phyloP scores from a whole-genome alignment of 2,888 invertebrate genomes.

The Dendrolimus houi region DNA sequence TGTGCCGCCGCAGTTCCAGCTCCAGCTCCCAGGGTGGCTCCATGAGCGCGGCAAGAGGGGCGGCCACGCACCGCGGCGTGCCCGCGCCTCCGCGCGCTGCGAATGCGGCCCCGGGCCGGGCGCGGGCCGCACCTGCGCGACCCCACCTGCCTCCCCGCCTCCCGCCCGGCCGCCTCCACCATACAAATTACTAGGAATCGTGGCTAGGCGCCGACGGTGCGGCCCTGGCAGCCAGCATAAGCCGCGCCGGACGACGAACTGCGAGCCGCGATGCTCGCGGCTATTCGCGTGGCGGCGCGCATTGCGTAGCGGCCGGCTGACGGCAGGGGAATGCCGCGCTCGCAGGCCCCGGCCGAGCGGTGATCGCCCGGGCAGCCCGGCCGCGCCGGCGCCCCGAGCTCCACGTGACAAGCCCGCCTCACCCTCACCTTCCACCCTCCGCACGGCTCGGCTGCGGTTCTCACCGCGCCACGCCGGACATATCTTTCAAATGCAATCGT shows the following conservation, averaged over 20 bases:
- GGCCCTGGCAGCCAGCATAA: constrained; percentile 60
- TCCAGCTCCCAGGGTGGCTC: constrained; percentile 81
- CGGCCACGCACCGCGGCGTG: constrained; percentile 55
- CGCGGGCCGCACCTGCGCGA: constrained; percentile 65
- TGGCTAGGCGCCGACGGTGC: constrained; percentile 52
- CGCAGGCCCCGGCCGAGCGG: constrained; percentile 41
- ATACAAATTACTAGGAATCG: constrained; percentile 56
- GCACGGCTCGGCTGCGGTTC: constrained; percentile 20
- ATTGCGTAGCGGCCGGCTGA: constrained; percentile 55
- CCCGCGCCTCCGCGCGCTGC: constrained; percentile 54
- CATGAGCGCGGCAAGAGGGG: constrained; percentile 62
- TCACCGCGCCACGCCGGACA: constrained; percentile 39
- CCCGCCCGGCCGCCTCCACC: constrained; percentile 51
- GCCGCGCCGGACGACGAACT: constrained; percentile 46
- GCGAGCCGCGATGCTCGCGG: constrained; percentile 51
- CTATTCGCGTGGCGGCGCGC: constrained; percentile 43
- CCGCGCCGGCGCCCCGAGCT: constrained; percentile 65
- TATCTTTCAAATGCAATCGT: constrained; percentile 1
- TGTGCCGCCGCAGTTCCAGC: constrained; percentile 91
- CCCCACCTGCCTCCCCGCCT: constrained; percentile 60
- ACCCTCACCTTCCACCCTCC: constrained; percentile 25
- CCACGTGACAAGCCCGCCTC: constrained; percentile 54
- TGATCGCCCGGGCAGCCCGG: constrained; percentile 57
- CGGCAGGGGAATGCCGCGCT: constrained; percentile 64
- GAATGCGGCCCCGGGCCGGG: constrained; percentile 58